phyloP scores from a whole-genome alignment of 2,797 vertebrate genomes.

The Lerista edwardsae region DNA sequence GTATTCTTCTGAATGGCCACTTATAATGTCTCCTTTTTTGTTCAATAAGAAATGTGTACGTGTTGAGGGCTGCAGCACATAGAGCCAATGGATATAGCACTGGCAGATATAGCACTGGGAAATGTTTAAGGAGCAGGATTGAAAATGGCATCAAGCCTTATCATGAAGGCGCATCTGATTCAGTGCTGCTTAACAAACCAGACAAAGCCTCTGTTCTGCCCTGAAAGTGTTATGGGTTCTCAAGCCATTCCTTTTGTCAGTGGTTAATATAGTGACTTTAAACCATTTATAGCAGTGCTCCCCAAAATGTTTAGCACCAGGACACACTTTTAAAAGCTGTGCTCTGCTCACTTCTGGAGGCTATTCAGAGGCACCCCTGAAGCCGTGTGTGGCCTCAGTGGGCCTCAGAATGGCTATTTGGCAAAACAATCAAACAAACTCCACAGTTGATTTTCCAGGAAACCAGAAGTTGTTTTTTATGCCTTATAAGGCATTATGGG shows the following conservation, averaged over 20 bases:
- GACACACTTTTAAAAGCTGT: too few relatives aligned
- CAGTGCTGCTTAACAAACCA: neutral
- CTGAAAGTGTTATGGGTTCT: conserved; percentile 8
- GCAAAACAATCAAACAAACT: too few relatives aligned
- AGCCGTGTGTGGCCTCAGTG: too few relatives aligned
- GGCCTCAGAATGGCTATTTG: too few relatives aligned
- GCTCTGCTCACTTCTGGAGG: too few relatives aligned
- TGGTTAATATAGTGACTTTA: neutral
- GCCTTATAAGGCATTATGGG: too few relatives aligned
- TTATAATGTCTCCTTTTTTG: neutral
- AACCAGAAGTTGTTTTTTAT: too few relatives aligned
- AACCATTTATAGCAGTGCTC: neutral
- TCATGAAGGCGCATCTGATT: neutral
- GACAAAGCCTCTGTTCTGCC: neutral
- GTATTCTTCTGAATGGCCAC: conserved; percentile 18
- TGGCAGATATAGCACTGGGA: neutral
- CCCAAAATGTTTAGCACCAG: too few relatives aligned
- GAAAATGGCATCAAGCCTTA: neutral
- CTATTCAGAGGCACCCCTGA: too few relatives aligned
- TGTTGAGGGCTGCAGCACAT: neutral
- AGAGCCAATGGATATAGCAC: neutral
- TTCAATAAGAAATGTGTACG: neutral
- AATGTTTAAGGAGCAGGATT: neutral
- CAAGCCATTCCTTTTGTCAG: conserved; percentile 15
- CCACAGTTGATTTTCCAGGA: too few relatives aligned